phyloP scores from a whole-genome alignment of 1,140 invertebrate genomes.

The Philotrypesis tridentata region DNA sequence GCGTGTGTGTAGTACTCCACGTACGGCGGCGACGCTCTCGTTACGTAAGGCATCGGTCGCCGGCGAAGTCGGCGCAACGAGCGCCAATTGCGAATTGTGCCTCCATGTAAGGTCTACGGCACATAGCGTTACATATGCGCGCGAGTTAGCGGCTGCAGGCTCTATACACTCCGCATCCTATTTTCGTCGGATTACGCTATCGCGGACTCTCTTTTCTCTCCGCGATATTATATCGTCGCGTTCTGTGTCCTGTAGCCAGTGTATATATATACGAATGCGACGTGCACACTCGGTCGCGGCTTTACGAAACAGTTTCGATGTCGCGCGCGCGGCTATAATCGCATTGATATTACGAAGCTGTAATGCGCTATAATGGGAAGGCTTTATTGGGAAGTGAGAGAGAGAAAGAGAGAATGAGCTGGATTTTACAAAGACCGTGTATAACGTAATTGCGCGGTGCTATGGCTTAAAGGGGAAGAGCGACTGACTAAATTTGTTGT shows the following conservation, averaged over 20 bases:
- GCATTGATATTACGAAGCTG: not conserved
- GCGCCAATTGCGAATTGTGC: conserved; percentile 7
- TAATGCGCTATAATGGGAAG: not conserved
- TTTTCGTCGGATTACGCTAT: conserved; percentile 30
- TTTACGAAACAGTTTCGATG: too few relatives aligned
- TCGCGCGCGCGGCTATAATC: too few relatives aligned
- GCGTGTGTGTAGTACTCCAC: too few relatives aligned
- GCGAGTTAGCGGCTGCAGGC: not conserved
- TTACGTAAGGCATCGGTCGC: conserved; percentile 13
- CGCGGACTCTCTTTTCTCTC: not conserved
- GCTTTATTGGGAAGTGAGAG: not conserved
- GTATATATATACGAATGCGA: too few relatives aligned
- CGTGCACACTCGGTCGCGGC: too few relatives aligned
- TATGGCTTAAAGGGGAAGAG: not conserved
- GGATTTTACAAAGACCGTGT: not conserved
- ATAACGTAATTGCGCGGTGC: not conserved
- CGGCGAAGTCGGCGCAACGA: not conserved
- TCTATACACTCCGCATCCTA: conserved; percentile 12
- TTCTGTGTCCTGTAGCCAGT: too few relatives aligned
- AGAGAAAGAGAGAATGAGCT: too few relatives aligned
- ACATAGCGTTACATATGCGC: conserved; percentile 16
- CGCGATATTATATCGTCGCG: too few relatives aligned
- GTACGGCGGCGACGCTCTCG: not conserved
- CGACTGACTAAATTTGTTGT: not conserved
- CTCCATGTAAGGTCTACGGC: conserved; percentile 33